phyloP scores from a whole-genome alignment of 2,888 invertebrate species.

The Acronicta alni region DNA sequence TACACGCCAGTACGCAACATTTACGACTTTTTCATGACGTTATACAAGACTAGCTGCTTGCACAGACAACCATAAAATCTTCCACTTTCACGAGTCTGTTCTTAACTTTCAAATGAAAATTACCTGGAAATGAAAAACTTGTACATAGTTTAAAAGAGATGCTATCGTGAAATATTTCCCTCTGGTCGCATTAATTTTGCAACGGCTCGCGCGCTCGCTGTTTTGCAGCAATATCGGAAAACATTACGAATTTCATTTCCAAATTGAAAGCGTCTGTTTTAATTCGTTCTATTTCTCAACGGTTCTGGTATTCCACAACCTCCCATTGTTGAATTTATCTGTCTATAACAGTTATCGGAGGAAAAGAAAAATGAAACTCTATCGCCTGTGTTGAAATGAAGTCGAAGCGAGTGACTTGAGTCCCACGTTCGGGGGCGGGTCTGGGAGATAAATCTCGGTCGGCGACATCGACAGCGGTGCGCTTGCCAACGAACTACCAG shows the following conservation, averaged over 20 bases:
- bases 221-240: slow-evolving; percentile 59
- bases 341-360: slow-evolving; percentile 65
- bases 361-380: slow-evolving; percentile 70
- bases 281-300: slow-evolving; percentile 44
- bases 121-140: slow-evolving; percentile 54
- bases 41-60: slow-evolving; percentile 73
- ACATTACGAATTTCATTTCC: slow-evolving; percentile 58
- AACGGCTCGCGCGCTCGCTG: slow-evolving; percentile 46
- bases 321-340: slow-evolving; percentile 58
- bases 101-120: slow-evolving; percentile 63
- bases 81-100: slow-evolving; percentile 63
- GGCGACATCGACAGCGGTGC: slow-evolving; percentile 72
- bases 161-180: slow-evolving; percentile 60
- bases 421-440: slow-evolving; percentile 62
- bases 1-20: slow-evolving; percentile 79
- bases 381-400: slow-evolving; percentile 71
- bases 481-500: slow-evolving; percentile 69
- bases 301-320: slow-evolving; percentile 28
- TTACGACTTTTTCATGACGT: slow-evolving; percentile 84
- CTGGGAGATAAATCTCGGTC: slow-evolving; percentile 72
- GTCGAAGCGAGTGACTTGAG: slow-evolving; percentile 48
- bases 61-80: slow-evolving; percentile 77
- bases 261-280: slow-evolving; percentile 50
- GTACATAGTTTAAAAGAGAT: slow-evolving; percentile 54
- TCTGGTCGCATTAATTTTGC: slow-evolving; percentile 62